These are phyloP conservation scores for Muntiacus reevesi DNA, from an alignment of 2,113 vertebrate genomes.

Conservation along the genomic window DNA sequence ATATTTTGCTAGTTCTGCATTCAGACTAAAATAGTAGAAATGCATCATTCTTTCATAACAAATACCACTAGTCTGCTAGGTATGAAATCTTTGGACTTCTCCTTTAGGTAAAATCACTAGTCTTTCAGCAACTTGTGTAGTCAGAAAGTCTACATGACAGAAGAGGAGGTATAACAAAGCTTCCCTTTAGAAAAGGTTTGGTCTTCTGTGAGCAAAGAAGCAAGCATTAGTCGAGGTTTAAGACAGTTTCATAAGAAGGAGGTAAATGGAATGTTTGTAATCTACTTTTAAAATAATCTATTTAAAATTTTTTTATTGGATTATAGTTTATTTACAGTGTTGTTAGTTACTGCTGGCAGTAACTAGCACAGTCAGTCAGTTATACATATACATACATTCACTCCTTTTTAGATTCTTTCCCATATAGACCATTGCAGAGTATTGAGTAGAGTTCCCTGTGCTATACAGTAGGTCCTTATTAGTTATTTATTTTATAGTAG, in stretches of 20 bases:
- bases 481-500: neutral
- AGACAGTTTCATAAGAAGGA: neutral
- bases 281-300: neutral
- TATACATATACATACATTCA: neutral
- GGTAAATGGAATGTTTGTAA: neutral
- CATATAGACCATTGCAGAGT: neutral
- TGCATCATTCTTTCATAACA: neutral
- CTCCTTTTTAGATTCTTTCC: neutral
- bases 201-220: neutral
- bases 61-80: neutral
- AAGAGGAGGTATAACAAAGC: neutral
- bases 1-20: neutral
- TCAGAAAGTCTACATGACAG: neutral
- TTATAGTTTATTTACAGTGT: neutral
- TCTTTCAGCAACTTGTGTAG: neutral
- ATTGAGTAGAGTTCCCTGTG: neutral
- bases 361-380: neutral
- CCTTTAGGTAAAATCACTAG: neutral
- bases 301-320: neutral
- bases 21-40: neutral
- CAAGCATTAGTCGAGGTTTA: neutral
- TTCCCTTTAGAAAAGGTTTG: neutral
- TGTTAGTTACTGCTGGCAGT: neutral
- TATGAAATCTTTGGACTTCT: neutral
- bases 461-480: neutral